These are phyloP conservation scores for Phylloscopus trochiloides DNA, from an alignment of 2,113 vertebrate species.

Conservation along the genomic window DNA sequence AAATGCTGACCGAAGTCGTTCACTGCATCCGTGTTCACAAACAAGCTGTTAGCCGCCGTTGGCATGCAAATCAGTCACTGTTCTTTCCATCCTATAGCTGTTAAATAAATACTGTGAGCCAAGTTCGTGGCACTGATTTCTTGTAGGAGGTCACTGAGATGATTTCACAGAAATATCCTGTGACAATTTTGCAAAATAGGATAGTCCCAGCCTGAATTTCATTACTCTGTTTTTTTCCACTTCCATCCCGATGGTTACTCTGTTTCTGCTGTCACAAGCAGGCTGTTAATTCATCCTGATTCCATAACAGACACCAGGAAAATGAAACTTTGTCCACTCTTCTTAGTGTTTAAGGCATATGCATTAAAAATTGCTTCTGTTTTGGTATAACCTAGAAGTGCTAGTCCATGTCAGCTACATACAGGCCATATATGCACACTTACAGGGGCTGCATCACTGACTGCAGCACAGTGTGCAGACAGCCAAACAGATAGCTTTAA, in stretches of 20 bases:
- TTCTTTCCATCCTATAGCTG: not conserved
- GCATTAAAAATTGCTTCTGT: not conserved
- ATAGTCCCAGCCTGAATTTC: constrained; percentile 13
- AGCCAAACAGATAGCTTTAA: not conserved
- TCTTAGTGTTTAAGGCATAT: not conserved
- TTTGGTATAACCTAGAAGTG: not conserved
- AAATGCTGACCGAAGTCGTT: not conserved
- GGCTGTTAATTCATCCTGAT: not conserved
- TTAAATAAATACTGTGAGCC: not conserved
- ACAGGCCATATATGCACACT: not conserved
- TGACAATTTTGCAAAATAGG: constrained; percentile 26
- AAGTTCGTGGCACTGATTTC: not conserved
- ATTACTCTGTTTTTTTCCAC: not conserved
- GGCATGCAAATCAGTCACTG: not conserved
- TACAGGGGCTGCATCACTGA: not conserved
- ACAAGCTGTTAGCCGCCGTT: not conserved
- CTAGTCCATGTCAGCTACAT: not conserved
- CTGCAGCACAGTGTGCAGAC: not conserved
- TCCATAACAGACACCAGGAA: not conserved
- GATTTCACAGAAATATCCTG: constrained; percentile 27
- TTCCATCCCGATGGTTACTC: not conserved
- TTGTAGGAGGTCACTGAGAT: not conserved
- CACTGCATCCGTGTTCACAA: not conserved
- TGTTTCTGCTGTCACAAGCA: not conserved
- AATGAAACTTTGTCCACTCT: not conserved